A percentile compares a stretch with the other conserved stretches of the same genome.
These are phyloP conservation scores for Scaptodrosophila lebanonensis DNA, from an alignment of 1,140 invertebrate species.

Conservation along the genomic window DNA sequence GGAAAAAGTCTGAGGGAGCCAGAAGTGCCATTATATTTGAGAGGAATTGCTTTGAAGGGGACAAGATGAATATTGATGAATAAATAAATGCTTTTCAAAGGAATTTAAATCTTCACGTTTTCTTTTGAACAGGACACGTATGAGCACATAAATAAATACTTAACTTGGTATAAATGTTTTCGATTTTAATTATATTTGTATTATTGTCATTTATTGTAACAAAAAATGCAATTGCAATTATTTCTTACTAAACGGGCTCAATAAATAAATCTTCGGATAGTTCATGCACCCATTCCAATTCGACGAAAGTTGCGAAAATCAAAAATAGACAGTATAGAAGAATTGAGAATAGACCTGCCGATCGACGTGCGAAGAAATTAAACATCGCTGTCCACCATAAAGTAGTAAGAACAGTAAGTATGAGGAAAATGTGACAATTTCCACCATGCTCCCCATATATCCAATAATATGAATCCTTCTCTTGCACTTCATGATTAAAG, in stretches of 20 bases:
- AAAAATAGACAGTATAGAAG: constrained; percentile 25
- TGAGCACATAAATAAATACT: no score
- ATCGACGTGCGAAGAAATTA: constrained; percentile 40
- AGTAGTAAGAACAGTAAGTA: constrained; percentile 11
- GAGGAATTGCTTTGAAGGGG: no score
- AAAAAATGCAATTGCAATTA: no score
- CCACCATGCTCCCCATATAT: constrained; percentile 25
- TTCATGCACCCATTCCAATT: constrained; percentile 16
- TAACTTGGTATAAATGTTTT: no score
- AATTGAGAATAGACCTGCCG: constrained; percentile 34
- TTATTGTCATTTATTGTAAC: no score
- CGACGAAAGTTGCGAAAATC: constrained; percentile 9
- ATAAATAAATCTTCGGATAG: neutral
- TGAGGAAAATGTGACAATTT: constrained; percentile 39
- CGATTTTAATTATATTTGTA: no score
- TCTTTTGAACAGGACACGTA: no score
- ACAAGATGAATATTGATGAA: no score
- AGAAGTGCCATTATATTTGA: no score
- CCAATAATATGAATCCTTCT: neutral
- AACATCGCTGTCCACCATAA: constrained; percentile 31
- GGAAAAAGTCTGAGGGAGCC: no score
- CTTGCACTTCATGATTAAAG: neutral
- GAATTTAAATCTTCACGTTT: no score
- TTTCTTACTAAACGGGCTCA: constrained; percentile 1
- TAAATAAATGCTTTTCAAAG: no score